Conservation (phyloP, 2,888 invertebrate species). For the Smittia sp. region DNA sequence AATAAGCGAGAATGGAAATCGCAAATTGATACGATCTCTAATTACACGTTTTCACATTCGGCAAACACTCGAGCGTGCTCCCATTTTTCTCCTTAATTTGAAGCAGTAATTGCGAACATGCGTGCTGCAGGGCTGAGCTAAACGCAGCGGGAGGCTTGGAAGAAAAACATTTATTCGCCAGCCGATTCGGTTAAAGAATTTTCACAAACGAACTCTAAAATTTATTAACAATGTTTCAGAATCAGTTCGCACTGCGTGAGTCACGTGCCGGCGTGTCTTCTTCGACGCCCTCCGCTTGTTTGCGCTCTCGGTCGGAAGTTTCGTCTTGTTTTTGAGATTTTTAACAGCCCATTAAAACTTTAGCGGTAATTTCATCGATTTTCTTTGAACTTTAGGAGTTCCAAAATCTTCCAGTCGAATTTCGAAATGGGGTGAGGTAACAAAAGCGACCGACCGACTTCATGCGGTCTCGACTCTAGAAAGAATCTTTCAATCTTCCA, state of each 20-base stretch:
- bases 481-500: background rate
- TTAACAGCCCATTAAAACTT: background rate
- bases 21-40: slow-evolving; percentile 15
- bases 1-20: background rate
- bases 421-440: too few species aligned
- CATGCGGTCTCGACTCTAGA: too few species aligned
- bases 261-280: slow-evolving; percentile 20
- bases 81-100: background rate
- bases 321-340: background rate
- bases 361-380: too few species aligned
- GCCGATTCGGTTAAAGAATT: background rate
- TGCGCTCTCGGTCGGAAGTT: background rate
- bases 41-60: slow-evolving; percentile 34
- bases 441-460: too few species aligned
- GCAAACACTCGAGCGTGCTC: background rate
- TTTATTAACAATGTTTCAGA: slow-evolving; percentile 37
- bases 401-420: too few species aligned
- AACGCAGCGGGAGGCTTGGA: slow-evolving; percentile 1
- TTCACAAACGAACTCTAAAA: background rate
- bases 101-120: slow-evolving; percentile 30
- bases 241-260: slow-evolving; percentile 20
- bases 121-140: slow-evolving; percentile 19
- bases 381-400: too few species aligned
- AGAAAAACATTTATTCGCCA: background rate
- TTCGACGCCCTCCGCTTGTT: background rate